Base-by-base conservation (phyloP, 2,888 invertebrate genomes). In the Dimorphilus gyrociliatus region DNA sequence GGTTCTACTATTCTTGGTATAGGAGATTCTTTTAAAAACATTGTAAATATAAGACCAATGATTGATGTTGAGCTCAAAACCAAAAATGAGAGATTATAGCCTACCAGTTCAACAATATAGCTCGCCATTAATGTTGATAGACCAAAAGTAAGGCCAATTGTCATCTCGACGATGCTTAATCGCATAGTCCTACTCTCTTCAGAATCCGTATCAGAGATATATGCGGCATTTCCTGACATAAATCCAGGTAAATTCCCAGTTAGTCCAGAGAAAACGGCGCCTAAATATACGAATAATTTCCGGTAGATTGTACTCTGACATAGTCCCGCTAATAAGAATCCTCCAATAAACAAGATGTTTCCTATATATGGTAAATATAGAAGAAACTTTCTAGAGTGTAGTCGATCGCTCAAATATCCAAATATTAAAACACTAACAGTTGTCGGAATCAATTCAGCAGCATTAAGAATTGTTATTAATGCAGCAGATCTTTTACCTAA, bases 281-380 rank as follows among this genome's bases (percentile, higher is more conserved):
- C n/a, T n/a, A n/a, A n/a, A n/a, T n/a, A n/a, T n/a, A n/a, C n/a
- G n/a, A n/a, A n/a, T n/a, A n/a, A n/a, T n/a, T n/a, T n/a, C n/a
- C n/a, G n/a, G n/a, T n/a, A n/a, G n/a, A n/a, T n/a, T n/a, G n/a
- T n/a, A n/a, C n/a, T n/a, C n/a, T n/a, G n/a, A n/a, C n/a, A n/a
- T n/a, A n/a, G n/a, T n/a, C n/a, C n/a, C 16, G 44, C 38, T 5
- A 44, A 24, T 14, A 44, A 29, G 30, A 43, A 43, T 8, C 39
- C 49, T 12, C 57, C 37, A 4, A 48, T 49, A 36, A 54, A 55
- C 7, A 52, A 15, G 5, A 49, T 41, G 29, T 48, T 51, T 16
- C 59, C 59, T 2, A 56, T 35, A 4, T 52, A 46, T 4, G 59
- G 59, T 26, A 59, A 32, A 54, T 55, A 56, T 32, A 59, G 40